Percentiles rank a stretch among this genome's conserved stretches.
Conservation (phyloP, 2,113 vertebrate species). For the Amblyopsis rosae region DNA sequence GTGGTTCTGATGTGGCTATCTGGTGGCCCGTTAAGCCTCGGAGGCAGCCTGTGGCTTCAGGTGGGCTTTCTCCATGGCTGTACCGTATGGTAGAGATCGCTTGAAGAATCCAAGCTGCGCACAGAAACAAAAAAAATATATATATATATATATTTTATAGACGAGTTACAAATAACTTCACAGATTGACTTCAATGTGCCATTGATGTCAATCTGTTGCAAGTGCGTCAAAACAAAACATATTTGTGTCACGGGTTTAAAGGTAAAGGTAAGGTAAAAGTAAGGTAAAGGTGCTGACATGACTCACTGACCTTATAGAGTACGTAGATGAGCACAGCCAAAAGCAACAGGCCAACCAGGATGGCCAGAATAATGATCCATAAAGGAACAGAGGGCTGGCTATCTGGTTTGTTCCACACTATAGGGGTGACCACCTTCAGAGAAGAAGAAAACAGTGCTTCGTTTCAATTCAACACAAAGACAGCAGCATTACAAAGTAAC, state of each 20-base stretch:
- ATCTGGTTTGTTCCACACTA: slow-evolving; percentile 88
- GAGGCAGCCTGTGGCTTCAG: slow-evolving; percentile 93
- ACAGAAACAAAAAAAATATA: neutral
- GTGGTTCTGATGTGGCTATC: slow-evolving; percentile 36
- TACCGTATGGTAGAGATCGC: slow-evolving; percentile 87
- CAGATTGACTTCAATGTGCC: neutral
- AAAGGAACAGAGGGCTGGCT: slow-evolving; percentile 82
- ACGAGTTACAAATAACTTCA: too few relatives aligned
- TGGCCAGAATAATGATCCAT: slow-evolving; percentile 91
- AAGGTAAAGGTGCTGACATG: too few relatives aligned
- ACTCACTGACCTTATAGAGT: slow-evolving; percentile 85
- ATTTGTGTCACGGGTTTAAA: too few relatives aligned
- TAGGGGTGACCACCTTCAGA: slow-evolving; percentile 80
- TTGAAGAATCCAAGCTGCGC: slow-evolving; percentile 93
- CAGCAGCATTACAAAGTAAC: neutral
- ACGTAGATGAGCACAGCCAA: slow-evolving; percentile 89
- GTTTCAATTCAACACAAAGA: neutral
- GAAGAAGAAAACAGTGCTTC: neutral
- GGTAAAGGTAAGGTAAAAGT: too few relatives aligned
- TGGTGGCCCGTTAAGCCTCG: slow-evolving; percentile 78
- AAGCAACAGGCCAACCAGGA: slow-evolving; percentile 87
- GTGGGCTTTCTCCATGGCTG: slow-evolving; percentile 94
- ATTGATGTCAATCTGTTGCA: too few relatives aligned
- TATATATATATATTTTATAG: too few relatives aligned
- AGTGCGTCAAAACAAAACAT: too few relatives aligned